Evolutionary conservation across 64 coral and sea anemone species (phyloP).

Genomic region (Montipora sp.): DNA sequence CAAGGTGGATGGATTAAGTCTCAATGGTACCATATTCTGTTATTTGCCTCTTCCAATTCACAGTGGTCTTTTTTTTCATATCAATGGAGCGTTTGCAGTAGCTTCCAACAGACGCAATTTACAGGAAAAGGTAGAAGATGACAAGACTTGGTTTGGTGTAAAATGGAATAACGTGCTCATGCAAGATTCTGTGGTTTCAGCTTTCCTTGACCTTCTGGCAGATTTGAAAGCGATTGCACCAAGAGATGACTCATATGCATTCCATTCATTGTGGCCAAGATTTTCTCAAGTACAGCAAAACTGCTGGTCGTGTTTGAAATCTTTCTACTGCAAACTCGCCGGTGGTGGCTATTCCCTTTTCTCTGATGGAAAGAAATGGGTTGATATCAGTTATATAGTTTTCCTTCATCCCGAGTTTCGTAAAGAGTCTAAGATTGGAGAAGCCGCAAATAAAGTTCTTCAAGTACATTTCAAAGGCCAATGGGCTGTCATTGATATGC

Average conservation of each 20-base stretch:
- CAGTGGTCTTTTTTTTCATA: conserved; percentile 75
- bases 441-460: conserved; percentile 67
- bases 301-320: conserved; percentile 29
- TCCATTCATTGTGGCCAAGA: conserved; percentile 83
- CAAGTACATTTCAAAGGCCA: conserved; percentile 19
- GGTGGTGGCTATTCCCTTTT: conserved; percentile 21
- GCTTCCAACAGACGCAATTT: conserved; percentile 63
- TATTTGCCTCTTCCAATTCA: conserved; percentile 78
- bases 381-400: conserved; percentile 10
- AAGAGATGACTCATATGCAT: conserved; percentile 23
- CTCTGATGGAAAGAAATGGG: conserved; percentile 62
- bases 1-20: not conserved
- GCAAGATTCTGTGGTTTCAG: conserved; percentile 64
- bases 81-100: conserved; percentile 80
- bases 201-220: conserved; percentile 64
- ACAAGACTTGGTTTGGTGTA: conserved; percentile 65
- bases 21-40: conserved; percentile 65
- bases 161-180: conserved; percentile 85
- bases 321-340: conserved; percentile 60
- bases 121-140: conserved; percentile 63
- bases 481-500: conserved; percentile 64
- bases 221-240: not conserved
- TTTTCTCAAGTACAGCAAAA: conserved; percentile 2
- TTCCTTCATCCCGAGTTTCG: conserved; percentile 70
- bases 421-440: conserved; percentile 28